phyloP scores from a whole-genome alignment of 2,888 invertebrate genomes.

The Lamellibrachia columna region DNA sequence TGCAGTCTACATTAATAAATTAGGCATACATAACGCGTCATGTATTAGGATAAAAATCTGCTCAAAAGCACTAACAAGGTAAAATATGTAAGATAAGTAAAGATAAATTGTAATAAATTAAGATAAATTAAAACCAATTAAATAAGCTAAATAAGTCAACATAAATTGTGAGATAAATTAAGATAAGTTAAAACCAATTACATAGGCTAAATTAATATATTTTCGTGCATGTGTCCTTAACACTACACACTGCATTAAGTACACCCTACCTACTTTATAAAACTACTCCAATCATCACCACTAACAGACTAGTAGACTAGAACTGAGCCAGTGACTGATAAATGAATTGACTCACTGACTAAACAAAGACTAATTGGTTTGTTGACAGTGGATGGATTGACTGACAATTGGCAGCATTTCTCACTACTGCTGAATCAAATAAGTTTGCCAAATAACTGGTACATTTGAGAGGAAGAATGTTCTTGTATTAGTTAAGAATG shows the following conservation, averaged over 20 bases:
- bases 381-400: background rate
- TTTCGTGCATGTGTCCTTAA: too few relatives aligned
- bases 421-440: background rate
- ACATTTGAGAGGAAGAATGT: background rate
- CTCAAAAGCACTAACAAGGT: too few relatives aligned
- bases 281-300: background rate
- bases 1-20: too few relatives aligned
- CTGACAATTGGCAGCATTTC: background rate
- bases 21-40: too few relatives aligned
- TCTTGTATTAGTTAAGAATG: background rate
- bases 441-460: background rate
- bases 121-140: too few relatives aligned
- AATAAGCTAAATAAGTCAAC: too few relatives aligned
- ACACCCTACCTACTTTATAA: background rate
- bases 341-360: background rate
- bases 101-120: too few relatives aligned
- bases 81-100: too few relatives aligned
- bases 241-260: background rate
- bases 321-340: background rate
- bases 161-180: too few relatives aligned
- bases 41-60: too few relatives aligned
- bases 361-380: background rate
- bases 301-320: background rate
- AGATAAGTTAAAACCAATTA: too few relatives aligned
- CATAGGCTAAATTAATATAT: too few relatives aligned